phyloP scores from a whole-genome alignment of 1,140 invertebrate species.

The Drosophila ambigua region DNA sequence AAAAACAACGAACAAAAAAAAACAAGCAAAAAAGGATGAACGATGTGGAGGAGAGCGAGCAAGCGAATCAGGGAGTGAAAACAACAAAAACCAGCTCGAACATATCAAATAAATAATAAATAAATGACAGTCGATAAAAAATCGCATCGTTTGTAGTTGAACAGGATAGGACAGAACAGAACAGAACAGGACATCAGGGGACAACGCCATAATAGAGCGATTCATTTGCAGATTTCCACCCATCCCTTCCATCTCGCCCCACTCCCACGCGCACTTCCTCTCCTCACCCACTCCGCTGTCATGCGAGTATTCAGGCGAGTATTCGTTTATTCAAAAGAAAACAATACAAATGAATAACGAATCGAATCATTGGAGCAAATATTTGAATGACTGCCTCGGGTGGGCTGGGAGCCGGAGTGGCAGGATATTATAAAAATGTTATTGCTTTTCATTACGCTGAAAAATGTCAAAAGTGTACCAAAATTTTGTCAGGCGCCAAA shows the following conservation, averaged over 20 bases:
- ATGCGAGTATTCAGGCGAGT: slow-evolving; percentile 29
- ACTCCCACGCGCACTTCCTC: not conserved
- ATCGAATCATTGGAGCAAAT: slow-evolving; percentile 58
- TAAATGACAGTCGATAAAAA: slow-evolving; percentile 67
- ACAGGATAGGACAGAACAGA: slow-evolving; percentile 22
- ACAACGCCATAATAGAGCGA: slow-evolving; percentile 62
- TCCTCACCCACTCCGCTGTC: not conserved
- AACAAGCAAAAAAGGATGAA: slow-evolving; percentile 23
- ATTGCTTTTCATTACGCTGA: slow-evolving; percentile 62
- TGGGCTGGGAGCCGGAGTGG: not conserved
- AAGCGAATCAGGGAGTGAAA: slow-evolving; percentile 33
- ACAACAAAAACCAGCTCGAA: slow-evolving; percentile 39
- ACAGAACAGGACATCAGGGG: slow-evolving; percentile 21
- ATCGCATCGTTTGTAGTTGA: slow-evolving; percentile 53
- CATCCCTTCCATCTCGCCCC: no score
- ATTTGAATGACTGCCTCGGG: slow-evolving; percentile 55
- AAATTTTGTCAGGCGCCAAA: slow-evolving; percentile 5
- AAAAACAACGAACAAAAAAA: slow-evolving; percentile 11
- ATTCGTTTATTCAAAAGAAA: slow-evolving; percentile 17
- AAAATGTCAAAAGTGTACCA: slow-evolving; percentile 41
- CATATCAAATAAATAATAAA: slow-evolving; percentile 74
- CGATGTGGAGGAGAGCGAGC: slow-evolving; percentile 20
- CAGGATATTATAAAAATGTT: slow-evolving; percentile 64
- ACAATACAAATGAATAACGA: slow-evolving; percentile 36
- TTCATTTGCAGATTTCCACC: slow-evolving; percentile 62